Conservation (phyloP, 2,888 invertebrate genomes). For the Opisthograptis luteolata region DNA sequence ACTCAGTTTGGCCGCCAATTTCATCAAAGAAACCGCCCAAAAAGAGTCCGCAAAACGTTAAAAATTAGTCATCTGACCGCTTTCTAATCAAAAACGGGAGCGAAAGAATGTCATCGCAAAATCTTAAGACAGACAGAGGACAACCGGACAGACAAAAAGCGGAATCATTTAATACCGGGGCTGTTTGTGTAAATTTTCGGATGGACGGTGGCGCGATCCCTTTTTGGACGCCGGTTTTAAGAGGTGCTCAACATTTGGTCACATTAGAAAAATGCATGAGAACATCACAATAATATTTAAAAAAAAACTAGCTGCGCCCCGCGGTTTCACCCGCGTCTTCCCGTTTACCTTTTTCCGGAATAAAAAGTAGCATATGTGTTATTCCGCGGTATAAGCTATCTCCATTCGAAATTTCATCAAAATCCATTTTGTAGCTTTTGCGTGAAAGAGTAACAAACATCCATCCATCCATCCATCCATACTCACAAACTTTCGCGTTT, state of each 20-base stretch:
- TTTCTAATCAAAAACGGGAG: slow-evolving; percentile 72
- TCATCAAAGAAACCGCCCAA: slow-evolving; percentile 16
- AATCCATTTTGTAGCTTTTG: too few species aligned
- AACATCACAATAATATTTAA: too few species aligned
- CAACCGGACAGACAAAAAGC: slow-evolving; percentile 66
- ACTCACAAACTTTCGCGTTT: too few species aligned
- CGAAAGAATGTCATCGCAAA: slow-evolving; percentile 71
- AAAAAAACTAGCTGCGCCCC: too few species aligned
- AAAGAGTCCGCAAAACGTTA: slow-evolving; percentile 7
- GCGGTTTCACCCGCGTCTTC: too few species aligned
- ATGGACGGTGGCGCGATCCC: slow-evolving; percentile 56
- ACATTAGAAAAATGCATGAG: background rate
- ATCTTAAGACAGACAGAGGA: slow-evolving; percentile 51
- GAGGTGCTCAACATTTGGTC: slow-evolving; percentile 36
- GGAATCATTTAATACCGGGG: slow-evolving; percentile 71
- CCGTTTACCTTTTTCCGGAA: too few species aligned
- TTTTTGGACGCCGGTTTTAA: slow-evolving; percentile 45
- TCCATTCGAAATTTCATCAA: too few species aligned
- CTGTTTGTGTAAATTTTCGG: slow-evolving; percentile 78
- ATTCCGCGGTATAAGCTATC: too few species aligned
- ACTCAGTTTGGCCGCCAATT: background rate
- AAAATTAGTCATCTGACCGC: slow-evolving; percentile 37
- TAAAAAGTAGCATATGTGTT: too few species aligned
- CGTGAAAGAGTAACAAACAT: too few species aligned
- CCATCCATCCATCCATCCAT: too few species aligned